Percentiles rank a stretch among this genome's conserved stretches.
Conservation (phyloP, 2,888 invertebrate species). For the Beris morrisii region DNA sequence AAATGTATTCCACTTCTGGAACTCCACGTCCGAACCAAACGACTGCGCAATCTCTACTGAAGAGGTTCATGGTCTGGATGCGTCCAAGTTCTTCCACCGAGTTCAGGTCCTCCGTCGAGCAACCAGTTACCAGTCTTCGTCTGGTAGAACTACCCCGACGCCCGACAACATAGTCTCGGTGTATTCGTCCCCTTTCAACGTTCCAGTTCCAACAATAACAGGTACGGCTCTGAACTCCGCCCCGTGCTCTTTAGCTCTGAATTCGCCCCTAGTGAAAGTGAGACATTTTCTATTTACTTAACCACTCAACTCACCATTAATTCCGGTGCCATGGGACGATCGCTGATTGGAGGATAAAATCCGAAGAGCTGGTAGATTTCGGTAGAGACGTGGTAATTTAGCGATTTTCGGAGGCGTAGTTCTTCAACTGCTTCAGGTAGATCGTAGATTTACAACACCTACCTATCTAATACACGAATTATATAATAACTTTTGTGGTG, state of each 20-base stretch:
- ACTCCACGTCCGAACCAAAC: constrained; percentile 40
- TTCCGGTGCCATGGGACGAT: neutral
- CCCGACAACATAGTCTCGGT: neutral
- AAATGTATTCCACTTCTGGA: constrained; percentile 8
- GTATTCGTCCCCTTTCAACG: neutral
- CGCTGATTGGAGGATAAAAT: constrained; percentile 29
- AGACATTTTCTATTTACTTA: constrained; percentile 13
- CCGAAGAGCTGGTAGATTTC: neutral
- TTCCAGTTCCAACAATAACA: constrained; percentile 1
- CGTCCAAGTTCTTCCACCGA: constrained; percentile 29
- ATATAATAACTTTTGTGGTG: too few relatives aligned
- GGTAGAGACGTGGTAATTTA: too few relatives aligned
- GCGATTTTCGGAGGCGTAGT: too few relatives aligned
- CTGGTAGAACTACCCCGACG: neutral
- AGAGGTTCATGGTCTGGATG: constrained; percentile 23
- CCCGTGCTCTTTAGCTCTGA: neutral
- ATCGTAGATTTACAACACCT: too few relatives aligned
- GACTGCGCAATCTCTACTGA: constrained; percentile 43
- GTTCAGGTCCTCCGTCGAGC: neutral
- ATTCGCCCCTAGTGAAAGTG: constrained; percentile 28
- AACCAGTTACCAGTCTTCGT: constrained; percentile 2
- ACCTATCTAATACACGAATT: too few relatives aligned
- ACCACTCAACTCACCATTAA: neutral
- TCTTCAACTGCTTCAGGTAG: too few relatives aligned
- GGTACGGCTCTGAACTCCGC: neutral